Evolutionary conservation across 1,140 invertebrate species (phyloP).

Genomic region (Anadara kagoshimensis): DNA sequence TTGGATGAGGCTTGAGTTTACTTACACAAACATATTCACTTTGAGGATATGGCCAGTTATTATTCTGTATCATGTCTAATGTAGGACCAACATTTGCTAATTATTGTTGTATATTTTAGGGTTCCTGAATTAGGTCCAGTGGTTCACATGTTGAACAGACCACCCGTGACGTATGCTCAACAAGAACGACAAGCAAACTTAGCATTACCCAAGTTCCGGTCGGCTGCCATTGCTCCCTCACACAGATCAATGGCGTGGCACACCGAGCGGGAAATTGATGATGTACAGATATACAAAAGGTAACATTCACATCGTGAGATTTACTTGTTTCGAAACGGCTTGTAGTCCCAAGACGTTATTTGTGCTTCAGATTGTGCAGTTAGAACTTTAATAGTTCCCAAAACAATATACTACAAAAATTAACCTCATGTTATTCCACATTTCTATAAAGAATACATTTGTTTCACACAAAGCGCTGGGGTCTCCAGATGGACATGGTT

Average conservation of each 20-base stretch:
- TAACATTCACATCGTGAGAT: background rate
- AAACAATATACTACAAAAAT: background rate
- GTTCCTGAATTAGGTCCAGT: slow-evolving; percentile 46
- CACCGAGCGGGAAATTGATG: slow-evolving; percentile 29
- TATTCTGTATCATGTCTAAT: too few species aligned
- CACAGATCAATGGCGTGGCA: slow-evolving; percentile 27
- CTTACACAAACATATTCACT: too few species aligned
- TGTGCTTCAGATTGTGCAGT: background rate
- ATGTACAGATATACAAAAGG: slow-evolving; percentile 28
- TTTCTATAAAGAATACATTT: background rate
- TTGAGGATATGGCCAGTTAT: too few species aligned
- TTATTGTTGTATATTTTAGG: slow-evolving; percentile 33
- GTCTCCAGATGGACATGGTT: too few species aligned
- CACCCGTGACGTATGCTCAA: slow-evolving; percentile 37
- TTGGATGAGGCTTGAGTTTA: too few species aligned
- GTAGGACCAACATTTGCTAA: background rate
- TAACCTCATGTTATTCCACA: background rate
- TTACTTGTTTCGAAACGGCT: background rate
- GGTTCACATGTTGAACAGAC: slow-evolving; percentile 41
- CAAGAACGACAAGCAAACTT: slow-evolving; percentile 35
- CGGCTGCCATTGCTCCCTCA: slow-evolving; percentile 45
- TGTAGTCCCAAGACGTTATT: background rate
- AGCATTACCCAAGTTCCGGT: slow-evolving; percentile 44
- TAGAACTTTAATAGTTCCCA: background rate
- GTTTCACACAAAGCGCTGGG: too few species aligned